Percentiles rank a stretch among this genome's conserved stretches.
Evolutionary conservation across 2,797 vertebrate species (phyloP).

Genomic region (Buphagus erythrorhynchus): DNA sequence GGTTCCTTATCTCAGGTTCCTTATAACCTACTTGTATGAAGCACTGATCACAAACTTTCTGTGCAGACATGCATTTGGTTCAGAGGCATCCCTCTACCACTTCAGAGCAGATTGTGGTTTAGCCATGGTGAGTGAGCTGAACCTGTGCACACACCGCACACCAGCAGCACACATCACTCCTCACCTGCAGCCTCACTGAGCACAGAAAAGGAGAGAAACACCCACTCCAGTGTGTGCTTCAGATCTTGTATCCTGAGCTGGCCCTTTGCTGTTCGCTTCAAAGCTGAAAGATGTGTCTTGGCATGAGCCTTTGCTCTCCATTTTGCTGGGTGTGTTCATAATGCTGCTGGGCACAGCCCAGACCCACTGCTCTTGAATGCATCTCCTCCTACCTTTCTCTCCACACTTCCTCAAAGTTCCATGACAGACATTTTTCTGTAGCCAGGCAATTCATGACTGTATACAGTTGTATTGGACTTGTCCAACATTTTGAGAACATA

Average conservation of each 20-base stretch:
- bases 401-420: background rate
- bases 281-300: background rate
- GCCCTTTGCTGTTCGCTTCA: background rate
- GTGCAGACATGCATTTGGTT: background rate
- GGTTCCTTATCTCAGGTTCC: background rate
- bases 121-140: background rate
- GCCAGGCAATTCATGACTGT: background rate
- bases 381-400: background rate
- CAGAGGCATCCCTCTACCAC: background rate
- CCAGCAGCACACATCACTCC: background rate
- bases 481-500: background rate
- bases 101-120: background rate
- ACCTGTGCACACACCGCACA: accelerated
- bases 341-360: background rate
- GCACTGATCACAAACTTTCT: background rate
- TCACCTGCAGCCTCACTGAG: background rate
- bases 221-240: background rate
- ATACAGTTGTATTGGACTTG: background rate
- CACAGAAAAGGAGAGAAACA: background rate
- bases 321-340: background rate
- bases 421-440: background rate
- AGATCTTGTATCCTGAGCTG: background rate
- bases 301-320: background rate
- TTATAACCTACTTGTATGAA: background rate
- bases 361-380: background rate